These are phyloP conservation scores for Actinernus sp. DNA, from an alignment of 92 coral and sea anemone species.

Conservation along the genomic window DNA sequence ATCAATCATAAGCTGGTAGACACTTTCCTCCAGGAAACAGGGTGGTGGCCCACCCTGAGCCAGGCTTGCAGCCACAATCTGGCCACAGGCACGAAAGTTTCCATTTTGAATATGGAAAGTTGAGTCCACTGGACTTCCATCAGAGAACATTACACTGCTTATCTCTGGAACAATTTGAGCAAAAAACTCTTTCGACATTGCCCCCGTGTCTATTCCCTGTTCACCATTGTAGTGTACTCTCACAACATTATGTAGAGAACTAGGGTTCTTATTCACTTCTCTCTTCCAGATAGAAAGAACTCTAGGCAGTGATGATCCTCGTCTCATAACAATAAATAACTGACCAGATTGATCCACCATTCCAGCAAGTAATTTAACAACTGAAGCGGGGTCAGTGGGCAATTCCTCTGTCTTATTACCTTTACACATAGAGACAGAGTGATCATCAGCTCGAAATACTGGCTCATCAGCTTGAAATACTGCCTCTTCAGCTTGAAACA, in stretches of 20 bases:
- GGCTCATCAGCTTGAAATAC: too few species aligned
- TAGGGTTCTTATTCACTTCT: slow-evolving; percentile 33
- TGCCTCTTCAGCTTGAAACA: too few species aligned
- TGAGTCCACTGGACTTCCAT: slow-evolving; percentile 53
- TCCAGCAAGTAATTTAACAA: slow-evolving; percentile 13
- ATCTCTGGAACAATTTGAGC: slow-evolving; percentile 30
- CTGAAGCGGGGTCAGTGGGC: slow-evolving; percentile 11
- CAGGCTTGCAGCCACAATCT: too few species aligned
- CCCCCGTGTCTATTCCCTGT: slow-evolving; percentile 53
- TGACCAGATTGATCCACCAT: slow-evolving; percentile 29
- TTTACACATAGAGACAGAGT: not conserved
- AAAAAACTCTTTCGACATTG: slow-evolving; percentile 58
- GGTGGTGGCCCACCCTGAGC: too few species aligned
- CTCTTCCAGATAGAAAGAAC: slow-evolving; percentile 31
- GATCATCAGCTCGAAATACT: too few species aligned
- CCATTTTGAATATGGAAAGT: too few species aligned
- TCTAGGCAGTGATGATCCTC: slow-evolving; percentile 43
- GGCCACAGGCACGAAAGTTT: too few species aligned
- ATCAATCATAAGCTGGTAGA: too few species aligned
- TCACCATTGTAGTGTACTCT: slow-evolving; percentile 48
- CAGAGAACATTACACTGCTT: slow-evolving; percentile 17
- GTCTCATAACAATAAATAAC: slow-evolving; percentile 42
- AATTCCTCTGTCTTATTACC: not conserved
- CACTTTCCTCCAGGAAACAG: too few species aligned
- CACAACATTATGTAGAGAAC: slow-evolving; percentile 20